Evolutionary conservation across 2,113 vertebrate species (phyloP), one percentile per base, ranked within the genome.

Genomic region (Pavo muticus): DNA sequence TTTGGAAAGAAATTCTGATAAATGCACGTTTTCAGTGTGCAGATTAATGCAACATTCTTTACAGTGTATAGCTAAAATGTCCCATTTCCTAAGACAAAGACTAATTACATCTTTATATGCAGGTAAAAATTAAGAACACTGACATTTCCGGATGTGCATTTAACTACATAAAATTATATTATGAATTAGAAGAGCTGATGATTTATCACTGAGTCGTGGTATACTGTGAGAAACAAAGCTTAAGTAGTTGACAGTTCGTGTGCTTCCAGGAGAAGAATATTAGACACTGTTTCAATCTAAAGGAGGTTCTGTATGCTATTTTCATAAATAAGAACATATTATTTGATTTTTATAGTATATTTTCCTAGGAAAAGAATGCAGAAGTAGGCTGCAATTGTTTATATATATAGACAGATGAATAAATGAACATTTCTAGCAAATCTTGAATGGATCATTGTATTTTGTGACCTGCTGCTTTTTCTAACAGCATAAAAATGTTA

Each of bases 111-210:
- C 74, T 72, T 48, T 35, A 40, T 10, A 52, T 82, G 60, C 18
- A 67, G 24, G 4, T 47, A 21, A 39, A 54, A 70, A 6, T 76
- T 42, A 47, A 57, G 23, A 61, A 30, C 52, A 83, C 39, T 65
- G 59, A 61, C 5, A 10, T 57, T 19, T 14, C 14, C 40, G 9
- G 44, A 4, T 6, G 4, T 37, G 84, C 1, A 0, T 44, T 2
- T 42, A 70, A 32, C 21, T 59, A 20, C 14, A 3, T 19, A 24
- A 70, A 91, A 50, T 59, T 47, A 1, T 52, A 20, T 59, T 48
- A 20, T 4, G 35, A 69, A 4, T 30, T 42, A 37, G 8, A 18
- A 68, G 50, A 54, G 25, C 30, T 8, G 20, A 64, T 1, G 29
- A 5, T 63, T 63, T 76, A 21, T 40, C 37, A 57, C 32, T 39